Evolutionary conservation across 2,113 vertebrate genomes (phyloP).

Genomic region (Tragulus kanchil): DNA sequence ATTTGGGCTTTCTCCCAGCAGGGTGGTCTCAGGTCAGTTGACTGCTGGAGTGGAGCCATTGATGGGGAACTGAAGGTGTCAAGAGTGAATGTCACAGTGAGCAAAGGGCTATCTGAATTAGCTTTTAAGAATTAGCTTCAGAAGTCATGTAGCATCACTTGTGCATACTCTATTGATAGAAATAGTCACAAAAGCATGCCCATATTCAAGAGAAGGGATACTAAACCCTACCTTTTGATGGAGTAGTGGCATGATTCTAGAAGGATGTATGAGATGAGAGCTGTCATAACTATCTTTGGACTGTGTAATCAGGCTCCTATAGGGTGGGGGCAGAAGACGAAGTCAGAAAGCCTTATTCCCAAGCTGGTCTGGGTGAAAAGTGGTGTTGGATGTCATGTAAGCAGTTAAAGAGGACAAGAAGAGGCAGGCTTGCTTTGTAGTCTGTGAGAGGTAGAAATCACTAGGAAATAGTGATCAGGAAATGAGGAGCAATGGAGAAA

Average conservation of each 20-base stretch:
- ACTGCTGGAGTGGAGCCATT: background rate
- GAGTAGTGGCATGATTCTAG: background rate
- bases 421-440: background rate
- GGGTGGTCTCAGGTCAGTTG: background rate
- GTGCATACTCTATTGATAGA: background rate
- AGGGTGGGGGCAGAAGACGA: background rate
- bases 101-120: background rate
- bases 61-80: background rate
- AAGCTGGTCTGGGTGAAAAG: background rate
- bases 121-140: background rate
- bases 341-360: background rate
- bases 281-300: background rate
- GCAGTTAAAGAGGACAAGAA: background rate
- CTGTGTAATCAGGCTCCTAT: background rate
- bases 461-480: background rate
- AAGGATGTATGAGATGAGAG: background rate
- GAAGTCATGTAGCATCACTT: background rate
- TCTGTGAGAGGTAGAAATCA: background rate
- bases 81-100: background rate
- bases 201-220: background rate
- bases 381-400: background rate
- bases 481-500: background rate
- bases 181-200: background rate
- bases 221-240: background rate
- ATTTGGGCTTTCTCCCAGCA: slow-evolving; percentile 9